Percentiles rank a stretch among this genome's conserved stretches.
Evolutionary conservation across 2,797 vertebrate species (phyloP).

Genomic region (Enteromius anoplus): DNA sequence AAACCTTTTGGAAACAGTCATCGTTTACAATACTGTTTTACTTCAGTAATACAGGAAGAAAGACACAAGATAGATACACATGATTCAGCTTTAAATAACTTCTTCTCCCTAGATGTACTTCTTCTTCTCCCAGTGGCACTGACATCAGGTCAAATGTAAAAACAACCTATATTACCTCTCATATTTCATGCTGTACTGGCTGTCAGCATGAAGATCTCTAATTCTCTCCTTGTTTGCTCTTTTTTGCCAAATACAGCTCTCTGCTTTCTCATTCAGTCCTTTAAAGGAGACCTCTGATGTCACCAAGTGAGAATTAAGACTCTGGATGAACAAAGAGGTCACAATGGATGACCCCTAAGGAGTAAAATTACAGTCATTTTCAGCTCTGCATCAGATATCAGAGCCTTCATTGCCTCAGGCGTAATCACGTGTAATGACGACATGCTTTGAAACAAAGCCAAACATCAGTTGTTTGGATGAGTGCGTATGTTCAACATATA

Average conservation of each 20-base stretch:
- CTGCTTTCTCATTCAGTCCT: conserved; percentile 36
- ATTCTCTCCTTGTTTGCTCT: conserved; percentile 32
- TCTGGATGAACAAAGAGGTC: conserved; percentile 52
- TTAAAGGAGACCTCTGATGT: conserved; percentile 55
- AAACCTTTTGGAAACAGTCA: background rate
- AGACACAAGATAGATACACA: background rate
- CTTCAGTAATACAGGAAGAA: background rate
- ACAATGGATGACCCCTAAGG: conserved; percentile 38
- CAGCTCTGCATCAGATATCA: conserved; percentile 15
- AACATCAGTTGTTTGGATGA: conserved; percentile 9
- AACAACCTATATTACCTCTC: background rate
- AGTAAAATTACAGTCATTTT: conserved; percentile 46
- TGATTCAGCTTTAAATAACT: background rate
- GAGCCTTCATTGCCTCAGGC: conserved; percentile 13
- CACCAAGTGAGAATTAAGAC: conserved; percentile 51
- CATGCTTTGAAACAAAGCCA: conserved; percentile 17
- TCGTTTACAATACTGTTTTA: background rate
- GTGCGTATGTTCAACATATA: background rate
- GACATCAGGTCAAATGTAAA: background rate
- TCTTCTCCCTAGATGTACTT: background rate
- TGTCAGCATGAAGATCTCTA: conserved; percentile 22
- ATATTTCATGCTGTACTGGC: background rate
- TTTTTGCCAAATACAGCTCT: conserved; percentile 49
- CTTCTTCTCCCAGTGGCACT: background rate
- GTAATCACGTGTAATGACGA: background rate